Evolutionary conservation across 35 echinoderm and acorn worm genomes (phyloP), one percentile per base, ranked within the genome.

Genomic region (Acanthaster planci): DNA sequence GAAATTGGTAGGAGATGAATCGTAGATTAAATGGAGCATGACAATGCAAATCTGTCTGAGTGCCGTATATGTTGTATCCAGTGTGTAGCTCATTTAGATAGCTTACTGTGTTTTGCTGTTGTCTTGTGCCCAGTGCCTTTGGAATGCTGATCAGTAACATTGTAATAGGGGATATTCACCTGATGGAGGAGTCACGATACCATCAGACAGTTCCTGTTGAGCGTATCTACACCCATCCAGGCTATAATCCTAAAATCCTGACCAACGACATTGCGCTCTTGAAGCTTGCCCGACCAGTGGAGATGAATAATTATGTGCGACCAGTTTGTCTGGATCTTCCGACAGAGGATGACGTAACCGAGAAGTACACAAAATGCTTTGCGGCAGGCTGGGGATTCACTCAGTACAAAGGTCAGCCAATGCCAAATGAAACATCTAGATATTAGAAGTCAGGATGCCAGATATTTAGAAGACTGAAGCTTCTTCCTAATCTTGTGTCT

Each of bases 251-350:
- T 26, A 40, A 86, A 6, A 52, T 50, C 0, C 19, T 86, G 12
- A 50, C 56, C 50, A 89, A 89, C 76, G 94, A 97, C 67, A 76
- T 97, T 7, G 93, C 93, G 0, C 40, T 96, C 5, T 36, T 96
- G 37, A 91, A 89, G 59, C 84, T 96, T 26, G 54, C 42, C 8
- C 38, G 44, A 34, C 89, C 90, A 0, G 89, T 96, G 0, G 37
- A 88, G 56, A 64, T 92, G 34, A 81, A 18, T 6, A 76, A 84
- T 36, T 85, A 88, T 34, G 82, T 92, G 21, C 51, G 93, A 37
- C 93, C 93, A 2, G 82, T 85, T 7, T 96, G 93, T 51, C 67
- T 92, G 10, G 64, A 92, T 4, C 19, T 67, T 16, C 57, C 51
- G 0, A 39, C 18, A 0, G 31, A 51, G 2, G 77, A 90, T 36